Conservation (phyloP, 30 jellyfish, hydroid and myxozoan species). For the Pseudorhiza aurosa region DNA sequence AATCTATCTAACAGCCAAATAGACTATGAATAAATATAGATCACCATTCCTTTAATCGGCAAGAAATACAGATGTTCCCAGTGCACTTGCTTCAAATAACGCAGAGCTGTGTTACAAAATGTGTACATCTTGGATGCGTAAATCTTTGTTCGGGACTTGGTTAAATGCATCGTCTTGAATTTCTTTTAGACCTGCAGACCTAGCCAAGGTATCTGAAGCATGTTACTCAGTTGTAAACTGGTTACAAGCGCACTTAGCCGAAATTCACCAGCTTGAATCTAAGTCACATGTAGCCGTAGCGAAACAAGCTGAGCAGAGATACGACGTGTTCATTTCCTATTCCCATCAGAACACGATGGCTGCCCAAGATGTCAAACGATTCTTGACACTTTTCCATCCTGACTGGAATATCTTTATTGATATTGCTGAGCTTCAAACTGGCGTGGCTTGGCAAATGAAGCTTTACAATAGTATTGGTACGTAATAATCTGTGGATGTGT, state of each 20-base stretch:
- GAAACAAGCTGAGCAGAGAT: background rate
- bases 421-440: constrained; percentile 64
- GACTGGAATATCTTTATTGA: constrained; percentile 75
- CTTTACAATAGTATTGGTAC: constrained; percentile 64
- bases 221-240: constrained; percentile 37
- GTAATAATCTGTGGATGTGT: background rate
- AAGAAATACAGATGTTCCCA: too few species aligned
- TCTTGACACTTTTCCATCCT: constrained; percentile 39
- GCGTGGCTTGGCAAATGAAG: constrained; percentile 80
- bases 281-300: constrained; percentile 14
- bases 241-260: constrained; percentile 55
- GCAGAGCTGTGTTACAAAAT: too few species aligned
- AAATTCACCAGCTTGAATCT: constrained; percentile 5
- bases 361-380: constrained; percentile 28
- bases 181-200: constrained; percentile 49
- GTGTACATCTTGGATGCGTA: too few species aligned
- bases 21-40: too few species aligned
- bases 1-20: too few species aligned
- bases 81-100: too few species aligned
- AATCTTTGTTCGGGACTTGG: too few species aligned
- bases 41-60: too few species aligned
- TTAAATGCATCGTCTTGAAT: too few species aligned
- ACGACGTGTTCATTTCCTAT: constrained; percentile 77
- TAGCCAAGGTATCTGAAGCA: constrained; percentile 46
- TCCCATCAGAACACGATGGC: constrained; percentile 60